These are phyloP conservation scores for Bryconaethiops microstoma DNA, from an alignment of 2,797 vertebrate species.

Conservation along the genomic window DNA sequence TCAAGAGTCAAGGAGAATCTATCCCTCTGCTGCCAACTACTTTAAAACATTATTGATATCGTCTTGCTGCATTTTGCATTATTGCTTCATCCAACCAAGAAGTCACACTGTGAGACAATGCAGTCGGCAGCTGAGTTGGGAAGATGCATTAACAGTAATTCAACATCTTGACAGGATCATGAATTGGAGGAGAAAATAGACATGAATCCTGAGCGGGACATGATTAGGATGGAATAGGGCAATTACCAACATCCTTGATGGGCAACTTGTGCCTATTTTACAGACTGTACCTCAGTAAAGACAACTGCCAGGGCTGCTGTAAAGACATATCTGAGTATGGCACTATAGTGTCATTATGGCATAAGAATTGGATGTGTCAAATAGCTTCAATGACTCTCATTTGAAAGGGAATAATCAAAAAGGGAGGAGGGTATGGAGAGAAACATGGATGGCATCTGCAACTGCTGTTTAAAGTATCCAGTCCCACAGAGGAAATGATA, in stretches of 20 bases:
- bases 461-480: not conserved
- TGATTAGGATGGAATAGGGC: constrained; percentile 59
- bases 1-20: constrained; percentile 18
- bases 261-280: constrained; percentile 29
- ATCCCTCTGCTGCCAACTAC: constrained; percentile 24
- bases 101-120: constrained; percentile 49
- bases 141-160: constrained; percentile 50
- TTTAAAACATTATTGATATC: constrained; percentile 33
- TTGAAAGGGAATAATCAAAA: not conserved
- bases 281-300: constrained; percentile 35
- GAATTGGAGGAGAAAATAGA: constrained; percentile 48
- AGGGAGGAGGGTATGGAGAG: not conserved
- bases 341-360: constrained; percentile 37
- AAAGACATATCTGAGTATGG: constrained; percentile 38
- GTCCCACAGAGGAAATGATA: not conserved
- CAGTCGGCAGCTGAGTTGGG: constrained; percentile 37
- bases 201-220: constrained; percentile 45
- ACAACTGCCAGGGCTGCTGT: constrained; percentile 17
- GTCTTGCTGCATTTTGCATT: not conserved
- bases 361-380: constrained; percentile 31
- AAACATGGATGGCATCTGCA: not conserved
- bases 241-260: constrained; percentile 51
- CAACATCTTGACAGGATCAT: constrained; percentile 43
- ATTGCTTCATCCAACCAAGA: constrained; percentile 31
- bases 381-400: constrained; percentile 7